Evolutionary conservation across 1,140 invertebrate genomes (phyloP), one percentile per base, ranked within the genome.

Genomic region (Epicauta chinensis): DNA sequence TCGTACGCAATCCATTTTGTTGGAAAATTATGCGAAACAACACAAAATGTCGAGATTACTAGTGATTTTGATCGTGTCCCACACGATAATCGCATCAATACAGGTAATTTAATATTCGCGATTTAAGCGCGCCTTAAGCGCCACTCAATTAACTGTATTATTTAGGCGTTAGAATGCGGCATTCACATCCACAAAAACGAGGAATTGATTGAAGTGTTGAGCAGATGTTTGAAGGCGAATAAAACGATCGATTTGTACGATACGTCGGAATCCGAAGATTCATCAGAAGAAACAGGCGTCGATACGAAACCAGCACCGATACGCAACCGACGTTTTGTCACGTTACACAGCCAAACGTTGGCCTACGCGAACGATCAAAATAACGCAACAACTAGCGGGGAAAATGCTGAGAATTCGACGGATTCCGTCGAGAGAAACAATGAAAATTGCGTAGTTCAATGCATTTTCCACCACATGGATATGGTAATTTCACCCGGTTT

Each of bases 91-190:
- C n/a, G n/a, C n/a, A n/a, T n/a, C n/a, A n/a, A n/a, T n/a, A n/a
- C n/a, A n/a, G n/a, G n/a, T n/a, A n/a, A n/a, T n/a, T n/a, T n/a
- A n/a, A n/a, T n/a, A n/a, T n/a, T n/a, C n/a, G n/a, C n/a, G n/a
- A n/a, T n/a, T n/a, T n/a, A n/a, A n/a, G n/a, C n/a, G n/a, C n/a
- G n/a, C n/a, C n/a, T n/a, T n/a, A n/a, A n/a, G n/a, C n/a, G n/a
- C n/a, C n/a, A n/a, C n/a, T n/a, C 23, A 23, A 23, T 23, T 23
- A 7, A 23, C 7, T 23, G 23, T 23, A 23, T 23, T 2, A 23
- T 23, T 23, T 50, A 69, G 65, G 56, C 53, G 9, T 38, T 69
- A 16, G 60, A 69, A 51, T 69, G 67, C 51, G 62, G 62, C 13
- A 48, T 67, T 2, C 43, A 52, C 15, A 50, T 54, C 11, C 44